phyloP scores from a whole-genome alignment of 2,888 invertebrate genomes.

The Alcis repandata region DNA sequence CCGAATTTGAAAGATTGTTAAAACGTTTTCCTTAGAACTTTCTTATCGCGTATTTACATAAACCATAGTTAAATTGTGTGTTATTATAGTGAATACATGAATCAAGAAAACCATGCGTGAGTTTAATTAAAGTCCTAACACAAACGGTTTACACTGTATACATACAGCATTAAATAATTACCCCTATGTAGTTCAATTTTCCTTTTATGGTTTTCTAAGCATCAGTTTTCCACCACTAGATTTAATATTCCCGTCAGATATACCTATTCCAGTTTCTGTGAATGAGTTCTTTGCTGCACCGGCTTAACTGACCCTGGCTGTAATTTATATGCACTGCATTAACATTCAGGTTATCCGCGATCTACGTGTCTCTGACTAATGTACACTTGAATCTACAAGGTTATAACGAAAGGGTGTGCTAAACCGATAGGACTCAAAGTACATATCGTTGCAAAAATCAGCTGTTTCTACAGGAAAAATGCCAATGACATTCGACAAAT shows the following conservation, averaged over 20 bases:
- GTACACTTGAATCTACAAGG: background rate
- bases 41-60: background rate
- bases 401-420: too few relatives aligned
- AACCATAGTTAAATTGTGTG: background rate
- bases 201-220: too few relatives aligned
- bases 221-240: background rate
- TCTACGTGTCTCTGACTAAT: slow-evolving; percentile 18
- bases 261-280: slow-evolving; percentile 27
- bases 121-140: background rate
- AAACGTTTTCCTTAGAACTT: slow-evolving; percentile 5
- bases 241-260: slow-evolving; percentile 22
- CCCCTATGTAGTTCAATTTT: too few relatives aligned
- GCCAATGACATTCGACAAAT: too few relatives aligned
- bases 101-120: background rate
- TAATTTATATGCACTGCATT: slow-evolving; percentile 30
- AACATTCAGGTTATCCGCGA: slow-evolving; percentile 29
- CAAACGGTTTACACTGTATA: too few relatives aligned
- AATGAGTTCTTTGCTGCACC: slow-evolving; percentile 23
- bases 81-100: background rate
- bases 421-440: too few relatives aligned
- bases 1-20: slow-evolving; percentile 17
- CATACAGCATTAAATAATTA: too few relatives aligned
- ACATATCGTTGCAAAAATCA: too few relatives aligned
- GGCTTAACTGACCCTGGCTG: slow-evolving; percentile 28
- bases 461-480: too few relatives aligned